Percentiles rank a stretch among this genome's conserved stretches.
These are phyloP conservation scores for Pipistrellus nathusii DNA, from an alignment of 2,797 vertebrate species.

Conservation along the genomic window DNA sequence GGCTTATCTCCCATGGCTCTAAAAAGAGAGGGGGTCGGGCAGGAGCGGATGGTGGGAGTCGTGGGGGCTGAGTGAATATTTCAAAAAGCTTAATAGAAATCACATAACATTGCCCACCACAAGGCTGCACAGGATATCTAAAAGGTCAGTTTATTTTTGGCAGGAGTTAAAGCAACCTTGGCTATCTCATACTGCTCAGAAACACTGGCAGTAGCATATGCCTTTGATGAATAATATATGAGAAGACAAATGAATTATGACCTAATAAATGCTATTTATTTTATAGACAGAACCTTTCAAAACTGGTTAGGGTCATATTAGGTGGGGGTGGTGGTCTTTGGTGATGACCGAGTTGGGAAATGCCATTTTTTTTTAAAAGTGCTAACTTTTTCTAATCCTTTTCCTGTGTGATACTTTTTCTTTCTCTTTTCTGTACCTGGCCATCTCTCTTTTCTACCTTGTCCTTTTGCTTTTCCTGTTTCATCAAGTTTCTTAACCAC, in stretches of 20 bases:
- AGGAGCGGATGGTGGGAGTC: neutral
- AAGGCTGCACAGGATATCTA: neutral
- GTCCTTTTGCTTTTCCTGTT: neutral
- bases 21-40: constrained; percentile 31
- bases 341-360: neutral
- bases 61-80: neutral
- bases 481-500: neutral
- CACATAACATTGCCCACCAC: neutral
- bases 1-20: neutral
- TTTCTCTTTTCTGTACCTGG: neutral
- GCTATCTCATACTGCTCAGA: constrained; percentile 34
- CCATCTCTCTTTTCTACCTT: neutral
- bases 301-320: neutral
- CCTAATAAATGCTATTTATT: constrained; percentile 5
- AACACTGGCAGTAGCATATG: constrained; percentile 4
- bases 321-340: neutral
- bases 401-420: neutral
- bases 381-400: neutral
- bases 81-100: constrained; percentile 20
- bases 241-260: constrained; percentile 39
- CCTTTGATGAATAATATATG: constrained; percentile 62
- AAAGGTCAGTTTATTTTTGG: constrained; percentile 69
- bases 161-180: neutral
- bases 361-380: neutral
- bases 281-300: constrained; percentile 31